A percentile compares a stretch with the other conserved stretches of the same genome.
These are phyloP conservation scores for Synergus laeviventris DNA, from an alignment of 2,888 invertebrate species.

Conservation along the genomic window DNA sequence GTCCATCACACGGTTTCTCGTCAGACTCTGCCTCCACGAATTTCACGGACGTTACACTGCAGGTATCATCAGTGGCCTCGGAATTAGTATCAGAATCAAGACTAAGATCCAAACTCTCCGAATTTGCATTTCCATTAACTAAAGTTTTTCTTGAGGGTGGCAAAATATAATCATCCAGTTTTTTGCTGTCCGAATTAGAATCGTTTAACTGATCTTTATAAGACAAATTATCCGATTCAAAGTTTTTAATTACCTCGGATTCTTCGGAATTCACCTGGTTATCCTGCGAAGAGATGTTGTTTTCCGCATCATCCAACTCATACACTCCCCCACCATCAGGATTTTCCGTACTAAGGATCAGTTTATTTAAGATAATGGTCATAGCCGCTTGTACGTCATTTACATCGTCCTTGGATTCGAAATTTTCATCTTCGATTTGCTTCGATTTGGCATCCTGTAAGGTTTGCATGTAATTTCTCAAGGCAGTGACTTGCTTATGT, in stretches of 20 bases:
- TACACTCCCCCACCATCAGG: slow-evolving; percentile 54
- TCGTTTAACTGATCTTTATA: slow-evolving; percentile 60
- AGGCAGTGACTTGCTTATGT: slow-evolving; percentile 67
- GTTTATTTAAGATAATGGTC: slow-evolving; percentile 62
- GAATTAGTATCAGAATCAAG: slow-evolving; percentile 28
- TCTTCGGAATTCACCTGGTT: slow-evolving; percentile 61
- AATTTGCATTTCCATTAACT: slow-evolving; percentile 13
- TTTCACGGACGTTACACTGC: slow-evolving; percentile 59
- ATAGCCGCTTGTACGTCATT: slow-evolving; percentile 64
- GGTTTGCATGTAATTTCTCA: slow-evolving; percentile 68
- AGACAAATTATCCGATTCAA: slow-evolving; percentile 52
- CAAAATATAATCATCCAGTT: slow-evolving; percentile 61
- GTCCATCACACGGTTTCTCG: slow-evolving; percentile 61
- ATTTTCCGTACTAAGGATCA: slow-evolving; percentile 56
- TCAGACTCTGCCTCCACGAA: slow-evolving; percentile 63
- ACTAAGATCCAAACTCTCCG: slow-evolving; percentile 21
- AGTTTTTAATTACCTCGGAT: slow-evolving; percentile 46
- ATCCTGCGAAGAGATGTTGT: slow-evolving; percentile 59
- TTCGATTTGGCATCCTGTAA: slow-evolving; percentile 66
- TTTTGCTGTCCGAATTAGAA: slow-evolving; percentile 55
- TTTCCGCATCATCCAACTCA: slow-evolving; percentile 55
- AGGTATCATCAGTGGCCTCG: slow-evolving; percentile 58
- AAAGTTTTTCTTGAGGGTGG: slow-evolving; percentile 61
- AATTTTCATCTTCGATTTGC: slow-evolving; percentile 52
- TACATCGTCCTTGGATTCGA: slow-evolving; percentile 59